Conservation (phyloP, 2,888 invertebrate species). For the Hipparchia semele region DNA sequence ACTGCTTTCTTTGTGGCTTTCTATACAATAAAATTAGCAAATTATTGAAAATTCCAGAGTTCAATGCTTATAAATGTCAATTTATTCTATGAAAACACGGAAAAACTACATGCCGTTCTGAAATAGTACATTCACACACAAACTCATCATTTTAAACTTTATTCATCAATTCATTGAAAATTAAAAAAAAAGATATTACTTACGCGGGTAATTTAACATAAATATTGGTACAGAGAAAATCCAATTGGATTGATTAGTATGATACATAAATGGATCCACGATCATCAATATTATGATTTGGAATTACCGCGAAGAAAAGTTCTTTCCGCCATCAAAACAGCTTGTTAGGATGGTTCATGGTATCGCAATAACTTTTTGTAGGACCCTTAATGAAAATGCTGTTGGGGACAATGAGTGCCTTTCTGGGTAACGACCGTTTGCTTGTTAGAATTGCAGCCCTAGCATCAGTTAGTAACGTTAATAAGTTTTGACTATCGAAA, state of each 20-base stretch:
- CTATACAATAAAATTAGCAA: too few species aligned
- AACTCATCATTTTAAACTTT: too few species aligned
- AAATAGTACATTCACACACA: too few species aligned
- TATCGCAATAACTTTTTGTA: conserved; percentile 34
- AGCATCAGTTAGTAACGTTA: too few species aligned
- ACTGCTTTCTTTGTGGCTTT: too few species aligned
- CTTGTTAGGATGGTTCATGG: conserved; percentile 31
- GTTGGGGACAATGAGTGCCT: conserved; percentile 29
- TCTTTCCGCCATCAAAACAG: conserved; percentile 18
- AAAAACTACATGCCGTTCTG: too few species aligned
- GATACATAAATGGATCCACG: not conserved
- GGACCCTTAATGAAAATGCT: conserved; percentile 37
- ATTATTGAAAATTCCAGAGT: too few species aligned
- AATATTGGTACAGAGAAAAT: not conserved
- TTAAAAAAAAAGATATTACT: too few species aligned
- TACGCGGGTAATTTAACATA: too few species aligned
- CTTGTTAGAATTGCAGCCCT: not conserved
- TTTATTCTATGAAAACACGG: too few species aligned
- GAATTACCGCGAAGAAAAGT: conserved; percentile 21
- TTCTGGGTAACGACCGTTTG: conserved; percentile 22
- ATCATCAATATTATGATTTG: not conserved
- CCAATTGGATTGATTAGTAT: not conserved
- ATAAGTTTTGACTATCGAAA: not conserved
- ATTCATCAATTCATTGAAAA: too few species aligned
- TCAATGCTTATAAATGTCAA: too few species aligned